Base-by-base conservation (phyloP, 2,888 invertebrate genomes). In the Tineola bisselliella region DNA sequence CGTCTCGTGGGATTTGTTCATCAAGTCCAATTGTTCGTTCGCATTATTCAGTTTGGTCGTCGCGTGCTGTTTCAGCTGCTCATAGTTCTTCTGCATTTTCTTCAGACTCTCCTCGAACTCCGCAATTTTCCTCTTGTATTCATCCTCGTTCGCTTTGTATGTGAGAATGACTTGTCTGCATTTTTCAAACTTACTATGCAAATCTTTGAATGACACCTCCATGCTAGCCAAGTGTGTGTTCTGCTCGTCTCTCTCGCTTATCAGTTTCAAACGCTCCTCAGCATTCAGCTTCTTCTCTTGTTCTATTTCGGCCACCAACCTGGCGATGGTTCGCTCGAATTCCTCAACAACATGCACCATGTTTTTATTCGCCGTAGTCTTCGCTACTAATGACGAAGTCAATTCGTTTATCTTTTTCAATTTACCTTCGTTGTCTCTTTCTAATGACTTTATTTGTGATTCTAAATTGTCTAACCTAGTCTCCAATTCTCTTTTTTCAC, bases 41-140 rank as follows among this genome's bases (percentile, higher is more conserved):
- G 84, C 84, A 57, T 80, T 75, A 67, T 87, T 95, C 62, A 98
- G 88, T 81, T 96, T 96, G 61, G 93, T 91, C 74, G 95, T 94
- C 30, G 97, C 97, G 74, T 97, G 95, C 67, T 92, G 91, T 79
- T 95, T 96, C 65, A 98, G 88, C 66, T 92, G 89, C 66, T 95
- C 94, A 74, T 96, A 95, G 76, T 94, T 93, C 65, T 92, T 92
- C 71, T 96, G 94, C 79, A 95, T 91, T 88, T 75, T 91, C 63
- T 89, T 86, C 18, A 94, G 81, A 62, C 91, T 92, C 59, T 89
- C 90, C 74, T 93, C 91, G 68, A 92, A 91, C 58, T 91, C 90
- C 66, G 89, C 87, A 8, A 94, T 87, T 64, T 91, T 91, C 70
- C 90, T 88, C 70, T 89, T 90, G 63, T 92, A 88, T 43, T 90